phyloP scores from a whole-genome alignment of 2,113 vertebrate genomes.

The Canis aureus region DNA sequence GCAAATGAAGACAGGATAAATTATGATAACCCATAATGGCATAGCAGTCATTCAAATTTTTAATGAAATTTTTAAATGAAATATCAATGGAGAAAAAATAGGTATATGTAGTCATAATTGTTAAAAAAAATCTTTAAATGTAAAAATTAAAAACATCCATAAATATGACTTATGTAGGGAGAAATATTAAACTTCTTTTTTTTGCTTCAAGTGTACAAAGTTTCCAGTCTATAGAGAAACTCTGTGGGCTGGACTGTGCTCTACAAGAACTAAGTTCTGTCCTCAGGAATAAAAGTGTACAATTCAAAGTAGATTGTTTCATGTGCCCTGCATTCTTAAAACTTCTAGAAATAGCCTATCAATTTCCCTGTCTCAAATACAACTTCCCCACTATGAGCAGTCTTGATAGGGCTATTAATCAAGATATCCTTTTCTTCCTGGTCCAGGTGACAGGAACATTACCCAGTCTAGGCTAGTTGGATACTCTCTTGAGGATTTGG shows the following conservation, averaged over 20 bases:
- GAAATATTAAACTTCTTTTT: not conserved
- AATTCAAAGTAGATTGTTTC: not conserved
- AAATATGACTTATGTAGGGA: not conserved
- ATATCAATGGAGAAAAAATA: not conserved
- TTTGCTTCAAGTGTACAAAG: not conserved
- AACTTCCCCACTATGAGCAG: not conserved
- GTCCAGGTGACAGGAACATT: not conserved
- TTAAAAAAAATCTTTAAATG: slow-evolving; percentile 15
- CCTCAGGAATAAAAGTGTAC: not conserved
- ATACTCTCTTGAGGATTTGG: not conserved
- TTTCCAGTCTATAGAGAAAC: not conserved
- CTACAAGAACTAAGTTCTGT: not conserved
- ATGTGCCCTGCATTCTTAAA: not conserved
- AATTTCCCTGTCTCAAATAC: not conserved
- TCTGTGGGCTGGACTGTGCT: not conserved
- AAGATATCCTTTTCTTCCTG: not conserved
- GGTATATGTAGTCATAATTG: not conserved
- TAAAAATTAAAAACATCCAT: not conserved
- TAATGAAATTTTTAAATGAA: not conserved
- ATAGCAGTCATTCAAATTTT: not conserved
- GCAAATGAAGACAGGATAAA: not conserved
- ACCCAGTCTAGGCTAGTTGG: not conserved
- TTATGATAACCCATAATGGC: not conserved
- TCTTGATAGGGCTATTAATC: not conserved
- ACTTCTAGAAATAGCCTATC: slow-evolving; percentile 21